Conservation (phyloP, 2,797 vertebrate species). For the Champsocephalus gunnari region DNA sequence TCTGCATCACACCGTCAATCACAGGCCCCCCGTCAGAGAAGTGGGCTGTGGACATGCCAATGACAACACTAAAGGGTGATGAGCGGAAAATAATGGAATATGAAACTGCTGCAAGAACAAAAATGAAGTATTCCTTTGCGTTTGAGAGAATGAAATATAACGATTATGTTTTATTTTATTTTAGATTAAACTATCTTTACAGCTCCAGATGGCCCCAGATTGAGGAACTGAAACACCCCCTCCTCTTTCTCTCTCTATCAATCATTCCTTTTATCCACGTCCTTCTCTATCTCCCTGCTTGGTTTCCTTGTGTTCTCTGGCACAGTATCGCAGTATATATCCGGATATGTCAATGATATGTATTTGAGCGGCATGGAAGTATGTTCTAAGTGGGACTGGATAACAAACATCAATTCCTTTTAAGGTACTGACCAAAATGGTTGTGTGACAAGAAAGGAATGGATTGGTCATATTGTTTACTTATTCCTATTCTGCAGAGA, state of each 20-base stretch:
- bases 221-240: constrained; percentile 1
- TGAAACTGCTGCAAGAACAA: not conserved
- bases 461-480: not conserved
- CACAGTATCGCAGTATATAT: not conserved
- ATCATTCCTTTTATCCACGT: not conserved
- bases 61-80: constrained; percentile 34
- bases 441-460: not conserved
- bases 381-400: not conserved
- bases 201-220: constrained; percentile 16
- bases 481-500: not conserved
- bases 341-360: not conserved
- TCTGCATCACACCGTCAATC: constrained; percentile 67
- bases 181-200: not conserved
- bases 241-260: not conserved
- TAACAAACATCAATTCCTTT: not conserved
- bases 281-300: not conserved
- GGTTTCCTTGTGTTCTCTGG: constrained; percentile 6
- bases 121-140: not conserved
- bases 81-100: constrained; percentile 5
- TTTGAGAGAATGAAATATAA: not conserved
- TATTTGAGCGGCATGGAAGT: not conserved
- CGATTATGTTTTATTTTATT: not conserved
- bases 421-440: not conserved
- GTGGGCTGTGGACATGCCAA: constrained; percentile 41
- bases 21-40: constrained; percentile 44